Base-by-base conservation (phyloP, 2,888 invertebrate genomes). In the Pomacea canaliculata region DNA sequence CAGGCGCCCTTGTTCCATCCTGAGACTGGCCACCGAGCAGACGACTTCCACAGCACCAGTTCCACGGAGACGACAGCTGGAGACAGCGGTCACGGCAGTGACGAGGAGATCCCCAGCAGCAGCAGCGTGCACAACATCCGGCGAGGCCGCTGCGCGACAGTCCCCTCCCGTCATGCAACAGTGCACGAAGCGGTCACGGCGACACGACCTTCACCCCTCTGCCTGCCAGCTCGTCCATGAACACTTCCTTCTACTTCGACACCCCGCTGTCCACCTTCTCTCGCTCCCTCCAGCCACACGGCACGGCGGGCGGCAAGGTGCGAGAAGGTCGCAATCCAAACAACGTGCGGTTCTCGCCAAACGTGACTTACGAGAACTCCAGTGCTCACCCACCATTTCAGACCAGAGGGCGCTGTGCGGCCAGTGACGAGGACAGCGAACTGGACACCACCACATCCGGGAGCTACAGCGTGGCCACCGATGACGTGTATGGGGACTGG, bases 1-100 rank as follows among this genome's bases (percentile, higher is more conserved):
- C 67, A 68, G 69, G 48, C 74, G 9, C 74, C 60, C 16, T 13
- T 69, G 60, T 62, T 68, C 13, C 68, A 12, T 48, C n/a, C 60
- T 49, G 69, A 68, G 60, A 19, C 68, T 10, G 51, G 10, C 51
- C 51, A 56, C 8, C 51, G 69, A 23, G 69, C 62, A 23, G 73
- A 76, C 49, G 81, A 81, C 71, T 79, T 79, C 69, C 79, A 80
- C 73, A 81, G 81, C 74, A 79, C 79, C 46, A 78, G 79, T 59
- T 81, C 81, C 19, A 71, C 78, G 9, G 80, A 80, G 68, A 76
- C 78, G 62, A 76, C 67, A 19, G 80, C 78, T 0, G 80, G 79
- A 0, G 81, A 81, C 78, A 81, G 81, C 70, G 81, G 81, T 2
- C 80, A 81, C 73, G 81, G 81, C 62, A 80, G 80, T 48, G 81